Percentiles rank a stretch among this genome's conserved stretches.
These are phyloP conservation scores for Lasioglossum albipes DNA, from an alignment of 1,140 invertebrate genomes.

Conservation along the genomic window DNA sequence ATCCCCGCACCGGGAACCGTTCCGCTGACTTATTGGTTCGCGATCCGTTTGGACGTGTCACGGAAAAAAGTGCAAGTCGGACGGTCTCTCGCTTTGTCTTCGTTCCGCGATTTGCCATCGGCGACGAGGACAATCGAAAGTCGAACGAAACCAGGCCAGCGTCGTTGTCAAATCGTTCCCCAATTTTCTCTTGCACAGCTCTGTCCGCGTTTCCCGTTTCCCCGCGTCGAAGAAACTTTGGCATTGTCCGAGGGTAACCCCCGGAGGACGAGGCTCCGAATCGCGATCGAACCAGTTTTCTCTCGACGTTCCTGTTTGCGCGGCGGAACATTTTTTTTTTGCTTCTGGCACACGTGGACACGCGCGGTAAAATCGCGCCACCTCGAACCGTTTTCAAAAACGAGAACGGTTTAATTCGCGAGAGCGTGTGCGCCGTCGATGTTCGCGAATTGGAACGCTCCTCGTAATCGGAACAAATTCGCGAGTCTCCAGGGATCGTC, in stretches of 20 bases:
- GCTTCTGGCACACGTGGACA: too few species aligned
- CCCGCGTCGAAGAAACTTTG: slow-evolving; percentile 43
- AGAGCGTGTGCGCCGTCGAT: background rate
- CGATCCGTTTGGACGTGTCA: slow-evolving; percentile 56
- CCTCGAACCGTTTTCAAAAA: background rate
- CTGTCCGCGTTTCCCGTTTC: background rate
- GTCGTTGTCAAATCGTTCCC: slow-evolving; percentile 53
- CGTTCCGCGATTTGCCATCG: slow-evolving; percentile 44
- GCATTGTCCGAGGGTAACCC: slow-evolving; percentile 56
- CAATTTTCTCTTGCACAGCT: slow-evolving; percentile 41
- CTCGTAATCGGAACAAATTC: background rate
- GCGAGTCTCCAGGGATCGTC: background rate
- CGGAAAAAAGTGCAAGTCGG: slow-evolving; percentile 37
- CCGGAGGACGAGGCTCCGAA: slow-evolving; percentile 47
- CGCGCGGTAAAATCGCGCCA: background rate
- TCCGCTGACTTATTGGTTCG: slow-evolving; percentile 61
- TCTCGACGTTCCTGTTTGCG: slow-evolving; percentile 31
- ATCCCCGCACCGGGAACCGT: slow-evolving; percentile 31
- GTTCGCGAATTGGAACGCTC: background rate
- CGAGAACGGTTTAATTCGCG: background rate
- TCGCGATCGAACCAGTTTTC: slow-evolving; percentile 48
- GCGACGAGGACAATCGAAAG: slow-evolving; percentile 58
- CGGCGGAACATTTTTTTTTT: slow-evolving; percentile 13
- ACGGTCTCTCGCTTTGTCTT: slow-evolving; percentile 44
- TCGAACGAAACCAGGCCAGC: slow-evolving; percentile 60